Base-by-base conservation (phyloP, 1,140 invertebrate species). In the Drosophila seguyi region DNA sequence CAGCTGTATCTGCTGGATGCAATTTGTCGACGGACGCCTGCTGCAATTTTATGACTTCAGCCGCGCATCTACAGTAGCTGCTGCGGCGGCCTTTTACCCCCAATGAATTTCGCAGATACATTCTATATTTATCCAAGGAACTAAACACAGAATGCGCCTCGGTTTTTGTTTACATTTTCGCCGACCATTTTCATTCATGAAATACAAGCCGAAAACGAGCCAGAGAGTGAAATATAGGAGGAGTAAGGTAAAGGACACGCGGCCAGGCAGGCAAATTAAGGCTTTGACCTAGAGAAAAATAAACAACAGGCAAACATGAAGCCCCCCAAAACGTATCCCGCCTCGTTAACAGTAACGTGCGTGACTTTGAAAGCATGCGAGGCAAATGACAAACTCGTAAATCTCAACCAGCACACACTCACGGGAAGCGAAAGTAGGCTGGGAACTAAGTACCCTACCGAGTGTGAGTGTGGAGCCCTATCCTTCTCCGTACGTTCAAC, bases 281-380 rank as follows among this genome's bases (percentile, higher is more conserved):
- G 86, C 86, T 90, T 90, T 90, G 85, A 90, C 85, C 85, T 90
- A 90, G 86, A 88, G 85, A 90, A 85, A 90, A 85, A 72, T 69
- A 84, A 90, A 90, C 77, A 86, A 85, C 44, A 72, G 16, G 14
- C 60, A 39, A 68, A 73, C 61, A 79, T 53, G 55, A 41, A 61
- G 34, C 16, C 44, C 22, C 59, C 18, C 67, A 39, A 29, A 39
- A 42, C 38, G 36, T 56, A n/a, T 42, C 36, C 47, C 42, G 57
- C 27, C 55, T 39, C 63, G 56, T 42, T 79, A 73, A 68, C 83
- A 66, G 80, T 59, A 75, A 85, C 79, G 85, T 90, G 85, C 85
- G 85, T 90, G 85, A 90, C 85, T 90, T 90, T 90, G 62, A 85
- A 85, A 85, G 75, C 83, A 79, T 68, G 81, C 59, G 67, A 79